Conservation (phyloP, 2,797 vertebrate genomes). For the Bradypodion ventrale region DNA sequence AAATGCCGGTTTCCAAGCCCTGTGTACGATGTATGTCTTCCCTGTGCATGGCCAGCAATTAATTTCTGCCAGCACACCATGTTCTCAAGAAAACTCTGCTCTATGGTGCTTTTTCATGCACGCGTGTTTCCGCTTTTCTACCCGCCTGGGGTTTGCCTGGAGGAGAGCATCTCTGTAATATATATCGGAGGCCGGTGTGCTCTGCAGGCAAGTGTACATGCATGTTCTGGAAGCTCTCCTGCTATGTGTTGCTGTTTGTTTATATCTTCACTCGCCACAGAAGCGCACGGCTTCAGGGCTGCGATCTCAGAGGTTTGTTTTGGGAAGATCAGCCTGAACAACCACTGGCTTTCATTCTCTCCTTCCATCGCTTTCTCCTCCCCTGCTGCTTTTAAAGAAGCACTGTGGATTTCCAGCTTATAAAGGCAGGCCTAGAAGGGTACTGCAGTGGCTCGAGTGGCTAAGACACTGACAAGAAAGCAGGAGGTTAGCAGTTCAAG, state of each 20-base stretch:
- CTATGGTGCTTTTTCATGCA: not conserved
- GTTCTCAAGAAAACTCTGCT: not conserved
- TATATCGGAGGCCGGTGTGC: not conserved
- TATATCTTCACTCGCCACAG: not conserved
- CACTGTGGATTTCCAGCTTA: not conserved
- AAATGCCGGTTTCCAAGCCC: not conserved
- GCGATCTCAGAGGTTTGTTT: conserved; percentile 2
- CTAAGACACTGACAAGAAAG: too few species aligned
- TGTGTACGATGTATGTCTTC: not conserved
- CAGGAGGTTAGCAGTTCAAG: too few species aligned
- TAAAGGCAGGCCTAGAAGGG: not conserved
- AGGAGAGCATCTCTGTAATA: not conserved
- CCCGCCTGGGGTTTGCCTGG: not conserved
- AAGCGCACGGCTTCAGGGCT: not conserved
- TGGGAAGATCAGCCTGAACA: not conserved
- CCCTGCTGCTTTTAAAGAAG: not conserved
- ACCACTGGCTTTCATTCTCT: not conserved
- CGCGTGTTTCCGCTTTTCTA: not conserved
- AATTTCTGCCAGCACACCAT: not conserved
- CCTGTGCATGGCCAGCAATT: not conserved
- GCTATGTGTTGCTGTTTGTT: not conserved
- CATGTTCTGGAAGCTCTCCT: not conserved
- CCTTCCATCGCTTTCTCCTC: not conserved
- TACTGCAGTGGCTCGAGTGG: too few species aligned
- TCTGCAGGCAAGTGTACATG: too few species aligned